These are phyloP conservation scores for Solenopsis invicta DNA, from an alignment of 1,140 invertebrate genomes.

Conservation along the genomic window DNA sequence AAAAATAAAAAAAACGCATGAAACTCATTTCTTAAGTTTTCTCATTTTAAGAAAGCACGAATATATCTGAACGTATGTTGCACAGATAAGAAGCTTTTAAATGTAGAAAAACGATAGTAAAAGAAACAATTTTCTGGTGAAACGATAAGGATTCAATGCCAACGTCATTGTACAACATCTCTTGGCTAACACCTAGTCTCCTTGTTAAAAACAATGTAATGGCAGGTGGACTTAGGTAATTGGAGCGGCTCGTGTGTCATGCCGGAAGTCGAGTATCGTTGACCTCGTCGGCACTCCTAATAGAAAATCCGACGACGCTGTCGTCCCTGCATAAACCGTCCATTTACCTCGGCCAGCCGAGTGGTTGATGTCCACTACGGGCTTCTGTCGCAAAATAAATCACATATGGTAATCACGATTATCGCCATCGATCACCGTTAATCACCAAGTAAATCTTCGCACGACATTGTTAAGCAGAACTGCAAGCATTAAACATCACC, in stretches of 20 bases:
- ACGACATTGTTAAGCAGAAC: background rate
- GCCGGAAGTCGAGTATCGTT: conserved; percentile 49
- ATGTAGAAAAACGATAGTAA: background rate
- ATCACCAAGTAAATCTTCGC: conserved; percentile 20
- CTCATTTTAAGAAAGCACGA: background rate
- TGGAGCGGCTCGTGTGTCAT: conserved; percentile 42
- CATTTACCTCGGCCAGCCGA: conserved; percentile 22
- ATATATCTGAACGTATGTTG: background rate
- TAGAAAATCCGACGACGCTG: conserved; percentile 38
- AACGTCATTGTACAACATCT: background rate
- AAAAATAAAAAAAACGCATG: background rate
- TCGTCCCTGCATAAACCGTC: conserved; percentile 30
- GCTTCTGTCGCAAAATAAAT: conserved; percentile 36
- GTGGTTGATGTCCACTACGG: conserved; percentile 6
- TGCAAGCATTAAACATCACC: background rate
- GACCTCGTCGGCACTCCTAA: conserved; percentile 3
- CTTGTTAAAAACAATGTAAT: background rate
- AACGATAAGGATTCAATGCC: background rate
- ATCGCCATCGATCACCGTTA: conserved; percentile 34
- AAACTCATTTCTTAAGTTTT: background rate
- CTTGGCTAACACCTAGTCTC: conserved; percentile 7
- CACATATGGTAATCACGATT: conserved; percentile 27
- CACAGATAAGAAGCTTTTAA: background rate
- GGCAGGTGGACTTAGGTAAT: conserved; percentile 24
- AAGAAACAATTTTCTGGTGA: background rate